phyloP scores from a whole-genome alignment of 2,113 vertebrate species.

The Bothrops jararaca region DNA sequence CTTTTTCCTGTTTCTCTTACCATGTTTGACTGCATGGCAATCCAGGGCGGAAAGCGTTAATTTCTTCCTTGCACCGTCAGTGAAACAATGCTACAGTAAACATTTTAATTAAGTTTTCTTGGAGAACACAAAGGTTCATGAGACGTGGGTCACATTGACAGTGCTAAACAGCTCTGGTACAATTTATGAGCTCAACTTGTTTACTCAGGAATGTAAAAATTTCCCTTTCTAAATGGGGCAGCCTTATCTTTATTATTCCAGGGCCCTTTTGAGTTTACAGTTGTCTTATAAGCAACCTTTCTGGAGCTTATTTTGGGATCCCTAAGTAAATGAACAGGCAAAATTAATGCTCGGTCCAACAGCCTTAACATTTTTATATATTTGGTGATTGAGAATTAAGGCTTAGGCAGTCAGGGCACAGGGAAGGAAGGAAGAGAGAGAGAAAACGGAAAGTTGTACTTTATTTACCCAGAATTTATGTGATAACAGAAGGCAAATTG shows the following conservation, averaged over 20 bases:
- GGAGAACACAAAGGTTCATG: constrained; percentile 54
- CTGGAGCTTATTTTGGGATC: constrained; percentile 60
- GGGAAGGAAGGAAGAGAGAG: constrained; percentile 17
- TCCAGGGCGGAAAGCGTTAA: constrained; percentile 39
- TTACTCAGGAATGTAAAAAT: constrained; percentile 68
- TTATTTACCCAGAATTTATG: constrained; percentile 57
- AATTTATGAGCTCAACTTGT: constrained; percentile 62
- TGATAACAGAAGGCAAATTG: constrained; percentile 59
- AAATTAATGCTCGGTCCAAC: constrained; percentile 53
- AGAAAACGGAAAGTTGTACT: constrained; percentile 35
- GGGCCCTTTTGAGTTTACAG: constrained; percentile 65
- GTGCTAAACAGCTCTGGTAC: constrained; percentile 54
- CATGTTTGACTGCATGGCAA: neutral
- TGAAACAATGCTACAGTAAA: constrained; percentile 65
- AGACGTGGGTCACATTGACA: constrained; percentile 51
- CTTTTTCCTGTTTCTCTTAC: neutral
- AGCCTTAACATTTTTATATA: constrained; percentile 56
- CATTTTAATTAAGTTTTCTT: constrained; percentile 67
- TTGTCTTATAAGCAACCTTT: constrained; percentile 62
- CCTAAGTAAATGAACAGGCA: constrained; percentile 60
- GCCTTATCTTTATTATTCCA: constrained; percentile 73
- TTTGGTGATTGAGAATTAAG: constrained; percentile 51
- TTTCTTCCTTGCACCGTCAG: constrained; percentile 31
- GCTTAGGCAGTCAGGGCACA: constrained; percentile 4
- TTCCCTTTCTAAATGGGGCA: constrained; percentile 68